phyloP scores from a whole-genome alignment of 2,888 invertebrate genomes.

The Ormyrus pomaceus region DNA sequence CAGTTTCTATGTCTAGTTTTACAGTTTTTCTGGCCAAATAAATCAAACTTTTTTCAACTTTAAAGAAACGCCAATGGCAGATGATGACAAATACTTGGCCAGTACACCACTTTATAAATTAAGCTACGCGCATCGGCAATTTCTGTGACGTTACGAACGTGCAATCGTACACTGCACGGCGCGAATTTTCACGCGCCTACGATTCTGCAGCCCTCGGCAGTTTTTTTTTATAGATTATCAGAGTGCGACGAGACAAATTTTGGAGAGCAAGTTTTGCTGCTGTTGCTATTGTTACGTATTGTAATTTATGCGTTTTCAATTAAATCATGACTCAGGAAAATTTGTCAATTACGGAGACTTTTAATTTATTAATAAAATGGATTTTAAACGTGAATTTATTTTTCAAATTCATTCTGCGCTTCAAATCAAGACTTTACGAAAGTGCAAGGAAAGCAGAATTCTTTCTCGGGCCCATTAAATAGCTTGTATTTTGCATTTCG shows the following conservation, averaged over 20 bases:
- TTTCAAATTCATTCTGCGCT: not conserved
- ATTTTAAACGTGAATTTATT: too few relatives aligned
- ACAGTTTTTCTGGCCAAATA: too few relatives aligned
- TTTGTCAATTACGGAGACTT: too few relatives aligned
- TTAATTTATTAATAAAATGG: too few relatives aligned
- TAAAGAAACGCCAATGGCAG: not conserved
- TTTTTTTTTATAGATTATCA: conserved; percentile 25
- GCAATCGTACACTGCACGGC: not conserved
- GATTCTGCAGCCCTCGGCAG: not conserved
- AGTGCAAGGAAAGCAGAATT: not conserved
- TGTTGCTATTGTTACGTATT: too few relatives aligned
- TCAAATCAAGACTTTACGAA: not conserved
- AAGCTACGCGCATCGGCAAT: conserved; percentile 25
- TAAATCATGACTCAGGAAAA: too few relatives aligned
- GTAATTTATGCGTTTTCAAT: too few relatives aligned
- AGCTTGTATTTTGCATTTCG: conserved; percentile 22
- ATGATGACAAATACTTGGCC: not conserved
- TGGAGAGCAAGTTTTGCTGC: too few relatives aligned
- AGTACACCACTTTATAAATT: conserved; percentile 32
- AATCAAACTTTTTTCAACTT: too few relatives aligned
- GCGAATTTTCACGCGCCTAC: not conserved
- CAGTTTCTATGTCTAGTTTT: too few relatives aligned
- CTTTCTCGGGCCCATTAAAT: conserved; percentile 20
- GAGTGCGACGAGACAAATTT: too few relatives aligned
- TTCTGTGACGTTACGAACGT: not conserved